Percentiles rank a stretch among this genome's conserved stretches.
These are phyloP conservation scores for Pterois miles DNA, from an alignment of 2,797 vertebrate genomes.

Conservation along the genomic window DNA sequence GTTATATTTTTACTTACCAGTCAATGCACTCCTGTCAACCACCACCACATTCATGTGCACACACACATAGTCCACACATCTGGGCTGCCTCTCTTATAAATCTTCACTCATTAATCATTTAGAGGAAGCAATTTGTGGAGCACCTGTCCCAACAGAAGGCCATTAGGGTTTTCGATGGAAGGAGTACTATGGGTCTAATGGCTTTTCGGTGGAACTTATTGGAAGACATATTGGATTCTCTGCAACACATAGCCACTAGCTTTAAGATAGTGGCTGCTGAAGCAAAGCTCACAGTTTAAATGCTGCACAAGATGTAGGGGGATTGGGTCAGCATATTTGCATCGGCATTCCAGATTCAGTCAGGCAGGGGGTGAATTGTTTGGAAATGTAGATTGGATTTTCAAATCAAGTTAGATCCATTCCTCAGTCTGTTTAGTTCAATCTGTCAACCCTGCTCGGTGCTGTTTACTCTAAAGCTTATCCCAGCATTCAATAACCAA, in stretches of 20 bases:
- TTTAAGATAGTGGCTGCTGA: constrained; percentile 44
- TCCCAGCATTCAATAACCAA: not conserved
- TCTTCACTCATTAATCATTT: constrained; percentile 84
- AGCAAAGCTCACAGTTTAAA: constrained; percentile 19
- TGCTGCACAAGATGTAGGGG: not conserved
- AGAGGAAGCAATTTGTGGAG: constrained; percentile 82
- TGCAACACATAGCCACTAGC: constrained; percentile 53
- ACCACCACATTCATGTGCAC: not conserved
- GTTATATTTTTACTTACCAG: not conserved
- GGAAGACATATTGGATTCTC: constrained; percentile 80
- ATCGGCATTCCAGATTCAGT: not conserved
- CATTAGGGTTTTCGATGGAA: constrained; percentile 79
- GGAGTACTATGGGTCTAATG: constrained; percentile 75
- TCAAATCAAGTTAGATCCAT: constrained; percentile 5
- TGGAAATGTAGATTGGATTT: constrained; percentile 13
- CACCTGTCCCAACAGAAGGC: constrained; percentile 82
- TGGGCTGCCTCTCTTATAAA: constrained; percentile 61
- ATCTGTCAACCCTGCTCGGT: not conserved
- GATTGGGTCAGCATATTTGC: constrained; percentile 7
- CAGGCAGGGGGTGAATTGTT: constrained; percentile 10
- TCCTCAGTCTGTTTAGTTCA: not conserved
- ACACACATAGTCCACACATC: constrained; percentile 25
- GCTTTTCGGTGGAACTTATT: constrained; percentile 76
- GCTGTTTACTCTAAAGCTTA: not conserved
- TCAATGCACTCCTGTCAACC: constrained; percentile 6